phyloP scores from a whole-genome alignment of 2,113 vertebrate species.

The Pithys albifrons region DNA sequence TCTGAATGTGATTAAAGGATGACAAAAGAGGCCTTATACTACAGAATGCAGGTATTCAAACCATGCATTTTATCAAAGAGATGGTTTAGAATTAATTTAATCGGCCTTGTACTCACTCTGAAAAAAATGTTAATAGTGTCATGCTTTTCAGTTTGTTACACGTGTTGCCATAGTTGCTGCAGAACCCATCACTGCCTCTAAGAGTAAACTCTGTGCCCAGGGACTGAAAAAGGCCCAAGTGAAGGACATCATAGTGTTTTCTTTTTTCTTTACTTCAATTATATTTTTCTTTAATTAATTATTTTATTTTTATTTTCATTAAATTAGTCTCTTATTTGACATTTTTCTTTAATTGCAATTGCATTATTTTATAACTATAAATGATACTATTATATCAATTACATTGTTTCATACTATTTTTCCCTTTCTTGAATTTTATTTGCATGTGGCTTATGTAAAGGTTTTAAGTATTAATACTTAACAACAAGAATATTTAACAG shows the following conservation, averaged over 20 bases:
- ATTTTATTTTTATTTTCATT: neutral
- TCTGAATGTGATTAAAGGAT: constrained; percentile 29
- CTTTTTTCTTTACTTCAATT: neutral
- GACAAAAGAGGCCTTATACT: constrained; percentile 28
- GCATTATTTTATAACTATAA: neutral
- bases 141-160: neutral
- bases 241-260: neutral
- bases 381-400: neutral
- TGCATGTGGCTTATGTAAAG: neutral
- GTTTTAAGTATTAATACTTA: neutral
- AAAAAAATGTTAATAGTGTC: neutral
- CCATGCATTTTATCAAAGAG: constrained; percentile 36
- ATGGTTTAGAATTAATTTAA: constrained; percentile 24
- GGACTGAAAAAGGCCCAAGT: neutral
- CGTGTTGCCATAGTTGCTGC: neutral
- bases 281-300: neutral
- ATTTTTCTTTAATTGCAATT: neutral
- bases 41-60: constrained; percentile 10
- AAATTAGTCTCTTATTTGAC: neutral
- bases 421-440: neutral
- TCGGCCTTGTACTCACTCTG: neutral
- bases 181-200: neutral
- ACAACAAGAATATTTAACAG: neutral
- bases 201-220: neutral
- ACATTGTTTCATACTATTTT: neutral